Base-by-base conservation (phyloP, 2,888 invertebrate species). In the Hyalella azteca region DNA sequence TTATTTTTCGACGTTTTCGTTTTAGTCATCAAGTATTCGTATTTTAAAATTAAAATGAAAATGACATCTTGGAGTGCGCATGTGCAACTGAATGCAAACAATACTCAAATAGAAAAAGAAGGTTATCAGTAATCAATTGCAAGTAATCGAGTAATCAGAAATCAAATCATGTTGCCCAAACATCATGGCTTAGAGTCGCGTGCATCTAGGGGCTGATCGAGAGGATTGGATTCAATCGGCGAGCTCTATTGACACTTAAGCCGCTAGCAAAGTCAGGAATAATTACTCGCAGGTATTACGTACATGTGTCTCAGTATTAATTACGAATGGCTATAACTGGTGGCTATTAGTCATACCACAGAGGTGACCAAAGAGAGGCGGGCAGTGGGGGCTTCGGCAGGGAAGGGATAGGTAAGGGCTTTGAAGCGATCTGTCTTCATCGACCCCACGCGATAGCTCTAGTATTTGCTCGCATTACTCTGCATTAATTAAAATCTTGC, bases 401-500 rank as follows among this genome's bases (percentile, higher is more conserved):
- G 66, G 19, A n/a, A 36, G 36, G 39, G n/a, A n/a, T n/a, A n/a
- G n/a, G n/a, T n/a, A 66, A 19, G 36, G 36, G 66, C 66, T 66
- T 66, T 39, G 36, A 66, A 54, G 54, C 39, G 11, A 66, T 36
- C 66, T 32, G 66, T 36, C 66, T 7, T 19, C 66, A 66, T 66
- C 66, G 66, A 66, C 29, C 22, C 29, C 54, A 54, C n/a, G 39
- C 66, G 66, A 66, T 66, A 66, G 36, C 39, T 36, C 66, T 29
- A 36, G 36, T 66, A 66, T 66, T 66, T 66, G 66, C 66, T 39
- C 66, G 36, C 66, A 66, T 66, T 66, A 66, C 66, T n/a, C 66
- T 66, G 66, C 29, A 66, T 66, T 66, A 66, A 66, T 66, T 66
- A 66, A 66, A 66, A 66, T 66, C 66, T 39, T n/a, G 19, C 39